Evolutionary conservation across 1,140 invertebrate genomes (phyloP), one percentile per base, ranked within the genome.

Genomic region (Atopsyche davidsoni): DNA sequence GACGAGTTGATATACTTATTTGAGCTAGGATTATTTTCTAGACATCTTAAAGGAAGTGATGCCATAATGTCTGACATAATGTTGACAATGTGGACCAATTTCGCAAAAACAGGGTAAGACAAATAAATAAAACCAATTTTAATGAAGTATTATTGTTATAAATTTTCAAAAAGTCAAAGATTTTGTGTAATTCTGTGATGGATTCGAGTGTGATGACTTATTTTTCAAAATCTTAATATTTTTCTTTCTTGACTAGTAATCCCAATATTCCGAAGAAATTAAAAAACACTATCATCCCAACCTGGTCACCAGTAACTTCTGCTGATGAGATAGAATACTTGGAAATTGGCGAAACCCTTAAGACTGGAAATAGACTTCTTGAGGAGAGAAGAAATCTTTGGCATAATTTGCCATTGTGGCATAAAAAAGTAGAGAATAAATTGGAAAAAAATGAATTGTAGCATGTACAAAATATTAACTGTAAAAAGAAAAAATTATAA

Each of bases 1-100:
- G 56, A 58, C 41, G 56, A 58, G 16, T 44, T 58, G 17, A 38
- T 54, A 11, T 51, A 58, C 28, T 18, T 58, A 11, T 58, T 58
- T 22, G 16, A 42, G n/a, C 34, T 51, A 4, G 48, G 28, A 43
- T 28, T 51, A 2, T 53, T 54, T 13, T 32, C 47, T 2, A 24
- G 38, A 16, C n/a, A 21, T 21, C 23, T 58, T 3, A 23, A 47
- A 3, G 44, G 19, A 24, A 35, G 39, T 13, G 56, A 51, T 19
- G 9, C 22, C 14, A 42, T 34, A 22, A 28, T 54, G 4, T 54
- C 51, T 4, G 48, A 58, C 28, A 28, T 24, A 1, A 16, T 58
- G 13, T n/a, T 54, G 13, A 51, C 51, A 34, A 31, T 58, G 4
- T 58, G 56, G 56, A 54, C 43, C 0, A 54, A 53, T 44, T 58